Evolutionary conservation across 2,888 invertebrate species (phyloP), one percentile per base, ranked within the genome.

Genomic region (Ceriagrion tenellum): DNA sequence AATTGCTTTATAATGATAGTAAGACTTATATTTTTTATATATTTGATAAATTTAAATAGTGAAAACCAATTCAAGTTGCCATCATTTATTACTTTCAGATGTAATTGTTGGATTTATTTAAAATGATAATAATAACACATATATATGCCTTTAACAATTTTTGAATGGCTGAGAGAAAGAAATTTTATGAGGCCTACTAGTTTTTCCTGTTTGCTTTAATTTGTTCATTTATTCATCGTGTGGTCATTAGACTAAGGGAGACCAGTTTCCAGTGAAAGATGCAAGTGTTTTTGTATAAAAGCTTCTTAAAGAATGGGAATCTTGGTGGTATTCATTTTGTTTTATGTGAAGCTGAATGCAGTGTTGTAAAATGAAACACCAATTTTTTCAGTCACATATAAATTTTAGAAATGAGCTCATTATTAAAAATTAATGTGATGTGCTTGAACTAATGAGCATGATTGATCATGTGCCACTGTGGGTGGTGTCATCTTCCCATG

Each of bases 11-110:
- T 35, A 93, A 93, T 69, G n/a, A 93, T 93, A 93, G 93, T 69
- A 93, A 93, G 69, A 93, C 93, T 91, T 91, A 93, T 93, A 93
- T 93, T 93, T 93, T 93, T 93, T 93, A 93, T 93, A 93, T 93
- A 93, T 93, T 93, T 93, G 93, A 93, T 93, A 93, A 93, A 93
- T 93, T 69, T 93, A 93, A 93, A 93, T 93, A 93, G 47, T 63
- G 47, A 74, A 69, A 93, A 93, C 69, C 35, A 55, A 93, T 93
- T 93, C 93, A 93, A 93, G 93, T 93, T 93, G 93, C 93, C 93
- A 93, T 93, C 40, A 74, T 74, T 47, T 93, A 93, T 93, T 93
- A 40, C 40, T 93, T 93, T 93, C 93, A 30, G 40, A 93, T 74
- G n/a, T 47, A 93, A 93, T 47, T 93, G 69, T 93, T 93, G 69